Conservation (phyloP, 2,113 vertebrate species). For the Gobiocypris rarus region DNA sequence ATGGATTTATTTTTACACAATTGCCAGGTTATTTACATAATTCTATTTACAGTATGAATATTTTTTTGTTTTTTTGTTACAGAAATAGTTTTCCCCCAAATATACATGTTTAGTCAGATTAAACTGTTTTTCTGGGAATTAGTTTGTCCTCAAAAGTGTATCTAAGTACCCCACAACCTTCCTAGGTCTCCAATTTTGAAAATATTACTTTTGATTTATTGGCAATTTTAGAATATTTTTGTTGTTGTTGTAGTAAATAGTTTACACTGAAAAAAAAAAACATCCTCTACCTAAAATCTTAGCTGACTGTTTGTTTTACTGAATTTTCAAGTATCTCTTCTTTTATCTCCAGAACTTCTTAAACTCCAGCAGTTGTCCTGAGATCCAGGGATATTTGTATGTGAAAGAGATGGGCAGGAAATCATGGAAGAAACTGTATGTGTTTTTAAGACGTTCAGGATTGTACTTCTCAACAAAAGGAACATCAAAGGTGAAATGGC, state of each 20-base stretch:
- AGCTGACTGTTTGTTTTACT: background rate
- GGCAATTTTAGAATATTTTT: background rate
- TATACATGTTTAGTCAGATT: background rate
- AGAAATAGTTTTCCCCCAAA: background rate
- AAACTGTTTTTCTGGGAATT: background rate
- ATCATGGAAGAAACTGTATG: constrained; percentile 94
- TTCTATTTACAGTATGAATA: background rate
- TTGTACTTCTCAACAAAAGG: constrained; percentile 97
- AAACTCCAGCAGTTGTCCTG: constrained; percentile 91
- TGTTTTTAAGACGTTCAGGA: constrained; percentile 93
- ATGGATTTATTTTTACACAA: background rate
- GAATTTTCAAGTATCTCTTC: background rate
- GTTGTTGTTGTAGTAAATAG: background rate
- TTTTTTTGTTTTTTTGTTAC: background rate
- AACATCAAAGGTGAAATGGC: constrained; percentile 83
- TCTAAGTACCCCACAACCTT: background rate
- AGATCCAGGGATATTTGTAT: constrained; percentile 94
- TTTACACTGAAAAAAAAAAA: background rate
- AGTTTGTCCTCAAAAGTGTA: too few relatives aligned
- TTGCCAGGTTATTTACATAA: background rate
- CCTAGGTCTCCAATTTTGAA: background rate
- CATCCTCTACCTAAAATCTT: background rate
- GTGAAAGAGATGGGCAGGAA: constrained; percentile 93
- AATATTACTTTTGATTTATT: background rate
- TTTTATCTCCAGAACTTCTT: constrained; percentile 84